Conservation (phyloP, 1,140 invertebrate species). For the Rhizoglyphus robini region DNA sequence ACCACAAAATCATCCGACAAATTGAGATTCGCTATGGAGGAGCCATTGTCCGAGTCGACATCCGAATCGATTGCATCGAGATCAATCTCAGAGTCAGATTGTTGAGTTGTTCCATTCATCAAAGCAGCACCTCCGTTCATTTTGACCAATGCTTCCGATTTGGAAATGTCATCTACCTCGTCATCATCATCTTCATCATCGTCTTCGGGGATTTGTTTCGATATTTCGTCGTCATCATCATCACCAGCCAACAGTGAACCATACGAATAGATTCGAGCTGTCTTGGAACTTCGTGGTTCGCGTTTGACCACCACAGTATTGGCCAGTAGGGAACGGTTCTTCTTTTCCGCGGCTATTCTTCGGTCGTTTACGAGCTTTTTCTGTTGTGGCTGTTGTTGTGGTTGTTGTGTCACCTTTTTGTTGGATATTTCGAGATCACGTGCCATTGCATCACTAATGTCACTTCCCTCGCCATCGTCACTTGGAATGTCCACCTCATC, state of each 20-base stretch:
- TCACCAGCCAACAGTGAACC: constrained; percentile 40
- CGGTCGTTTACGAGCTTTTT: neutral
- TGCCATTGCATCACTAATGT: constrained; percentile 4
- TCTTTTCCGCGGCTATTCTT: neutral
- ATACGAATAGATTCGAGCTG: constrained; percentile 32
- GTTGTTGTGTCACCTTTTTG: constrained; percentile 10
- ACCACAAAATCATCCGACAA: constrained; percentile 2
- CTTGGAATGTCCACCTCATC: constrained; percentile 7
- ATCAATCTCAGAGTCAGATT: constrained; percentile 26
- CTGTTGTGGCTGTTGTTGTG: neutral
- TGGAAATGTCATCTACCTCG: too few relatives aligned
- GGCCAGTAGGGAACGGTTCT: neutral
- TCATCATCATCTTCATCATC: constrained; percentile 21
- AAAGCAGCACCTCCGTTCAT: too few relatives aligned
- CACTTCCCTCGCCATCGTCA: neutral
- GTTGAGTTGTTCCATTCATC: too few relatives aligned
- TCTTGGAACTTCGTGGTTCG: constrained; percentile 18
- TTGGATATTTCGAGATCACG: constrained; percentile 20
- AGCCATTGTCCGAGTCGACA: constrained; percentile 17
- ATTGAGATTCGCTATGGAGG: neutral
- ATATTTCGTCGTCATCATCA: constrained; percentile 30
- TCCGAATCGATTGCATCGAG: constrained; percentile 17
- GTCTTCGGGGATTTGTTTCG: constrained; percentile 34
- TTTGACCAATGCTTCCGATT: too few relatives aligned
- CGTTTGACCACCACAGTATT: neutral